A percentile compares a stretch with the other conserved stretches of the same genome.
These are phyloP conservation scores for Glaucopsyche alexis DNA, from an alignment of 2,888 invertebrate genomes.

Conservation along the genomic window DNA sequence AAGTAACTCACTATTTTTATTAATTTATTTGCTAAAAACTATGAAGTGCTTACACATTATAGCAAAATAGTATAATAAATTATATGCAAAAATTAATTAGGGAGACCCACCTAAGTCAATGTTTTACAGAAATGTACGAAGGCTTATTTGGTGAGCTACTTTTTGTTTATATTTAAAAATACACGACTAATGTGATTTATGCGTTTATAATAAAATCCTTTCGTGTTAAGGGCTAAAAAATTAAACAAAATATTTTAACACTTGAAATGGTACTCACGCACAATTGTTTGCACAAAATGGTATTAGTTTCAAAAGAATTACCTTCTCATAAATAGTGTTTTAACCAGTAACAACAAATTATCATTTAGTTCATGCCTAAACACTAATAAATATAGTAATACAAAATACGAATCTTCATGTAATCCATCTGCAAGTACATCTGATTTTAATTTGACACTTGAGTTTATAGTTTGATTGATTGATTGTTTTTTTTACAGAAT, in stretches of 20 bases:
- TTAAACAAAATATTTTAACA: constrained; percentile 2
- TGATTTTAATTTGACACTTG: constrained; percentile 27
- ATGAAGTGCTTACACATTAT: neutral
- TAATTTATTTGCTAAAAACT: neutral
- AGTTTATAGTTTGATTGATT: constrained; percentile 14
- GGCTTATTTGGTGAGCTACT: neutral
- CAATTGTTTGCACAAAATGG: neutral
- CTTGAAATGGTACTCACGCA: neutral
- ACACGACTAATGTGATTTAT: neutral
- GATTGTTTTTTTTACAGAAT: constrained; percentile 9
- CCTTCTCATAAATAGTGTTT: constrained; percentile 23
- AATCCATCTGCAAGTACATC: constrained; percentile 25
- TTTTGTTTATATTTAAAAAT: neutral
- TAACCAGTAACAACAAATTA: constrained; percentile 22
- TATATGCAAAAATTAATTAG: constrained; percentile 21
- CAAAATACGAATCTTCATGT: constrained; percentile 29
- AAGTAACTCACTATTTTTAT: neutral
- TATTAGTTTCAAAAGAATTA: neutral
- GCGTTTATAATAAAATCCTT: neutral
- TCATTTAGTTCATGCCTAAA: constrained; percentile 8
- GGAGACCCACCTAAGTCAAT: neutral
- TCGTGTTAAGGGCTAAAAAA: neutral
- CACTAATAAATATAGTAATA: constrained; percentile 25
- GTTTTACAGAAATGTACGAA: neutral
- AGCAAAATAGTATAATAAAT: too few species aligned